Base-by-base conservation (phyloP, 1,140 invertebrate species). In the Chrysomallon squamiferum region DNA sequence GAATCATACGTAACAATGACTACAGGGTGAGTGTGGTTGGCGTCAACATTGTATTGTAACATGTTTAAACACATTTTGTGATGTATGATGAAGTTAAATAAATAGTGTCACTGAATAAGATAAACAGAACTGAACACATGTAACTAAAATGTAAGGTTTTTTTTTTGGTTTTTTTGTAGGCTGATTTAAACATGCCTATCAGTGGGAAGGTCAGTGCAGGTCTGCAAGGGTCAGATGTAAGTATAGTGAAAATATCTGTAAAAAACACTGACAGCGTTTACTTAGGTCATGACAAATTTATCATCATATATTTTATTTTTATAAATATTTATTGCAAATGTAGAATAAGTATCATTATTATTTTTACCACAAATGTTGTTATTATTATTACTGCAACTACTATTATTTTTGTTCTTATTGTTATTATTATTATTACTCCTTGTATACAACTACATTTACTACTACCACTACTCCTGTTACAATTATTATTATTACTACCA, bases 1-100 rank as follows among this genome's bases (percentile, higher is more conserved):
- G 92, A 62, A 90, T 95, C 41, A 91, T 93, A 87, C 35, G 35
- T 7, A 38, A 38, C 18, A 41, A 20, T 22, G 43, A 22, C 41
- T 27, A 61, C 43, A 62, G 47, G 38, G 32, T 62, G 22, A 45
- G 35, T 43, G n/a, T 30, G n/a, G 18, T 59, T 59, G 11, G 2
- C n/a, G 22, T 60, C n/a, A 47, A n/a, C 45, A 47, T 47, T n/a
- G 9, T 22, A 47, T 20, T 22, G 2, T 18, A 22, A 20, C 15
- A 13, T 5, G 1, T 47, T 11, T 47, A 47, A 22, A 20, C 45
- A 11, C 2, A 47, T 9, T 9, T 20, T 47, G 3, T 47, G n/a
- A n/a, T n/a, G n/a, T n/a, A n/a, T n/a, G n/a, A n/a, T n/a, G n/a
- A n/a, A 20, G 45, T 47, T 0, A 7, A 7, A 47, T 47, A 18